These are phyloP conservation scores for Macrosteles quadrilineatus DNA, from an alignment of 1,140 invertebrate genomes.

Conservation along the genomic window DNA sequence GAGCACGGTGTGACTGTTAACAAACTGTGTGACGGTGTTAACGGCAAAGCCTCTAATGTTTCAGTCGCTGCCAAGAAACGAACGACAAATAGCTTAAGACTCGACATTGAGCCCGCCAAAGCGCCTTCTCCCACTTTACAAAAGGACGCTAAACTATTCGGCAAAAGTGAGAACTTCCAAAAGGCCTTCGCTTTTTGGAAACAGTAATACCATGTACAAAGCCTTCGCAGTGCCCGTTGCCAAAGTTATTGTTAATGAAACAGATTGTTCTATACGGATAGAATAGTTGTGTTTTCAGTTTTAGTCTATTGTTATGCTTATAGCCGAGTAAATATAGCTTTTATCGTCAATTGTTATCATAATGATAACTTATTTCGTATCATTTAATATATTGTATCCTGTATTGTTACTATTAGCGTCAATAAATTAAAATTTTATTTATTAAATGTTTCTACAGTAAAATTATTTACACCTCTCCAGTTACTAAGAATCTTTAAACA, in stretches of 20 bases:
- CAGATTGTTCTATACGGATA: conserved; percentile 21
- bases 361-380: conserved; percentile 27
- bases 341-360: conserved; percentile 16
- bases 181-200: conserved; percentile 42
- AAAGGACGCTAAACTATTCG: conserved; percentile 28
- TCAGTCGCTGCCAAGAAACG: conserved; percentile 25
- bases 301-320: conserved; percentile 27
- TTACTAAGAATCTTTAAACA: too few relatives aligned
- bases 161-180: conserved; percentile 38
- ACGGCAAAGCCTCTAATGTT: conserved; percentile 18
- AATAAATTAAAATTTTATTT: conserved; percentile 25
- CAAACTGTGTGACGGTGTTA: conserved; percentile 10
- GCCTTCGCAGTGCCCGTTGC: conserved; percentile 7
- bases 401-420: conserved; percentile 26
- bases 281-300: conserved; percentile 18
- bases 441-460: background rate
- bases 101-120: background rate
- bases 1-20: background rate
- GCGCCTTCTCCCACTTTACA: conserved; percentile 26
- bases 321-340: conserved; percentile 22
- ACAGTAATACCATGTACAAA: conserved; percentile 29
- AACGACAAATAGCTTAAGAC: conserved; percentile 26
- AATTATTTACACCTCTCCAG: too few relatives aligned
- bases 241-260: conserved; percentile 30
- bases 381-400: conserved; percentile 22